Base-by-base conservation (phyloP, 92 coral and sea anemone species). In the Palythoa grandiflora region DNA sequence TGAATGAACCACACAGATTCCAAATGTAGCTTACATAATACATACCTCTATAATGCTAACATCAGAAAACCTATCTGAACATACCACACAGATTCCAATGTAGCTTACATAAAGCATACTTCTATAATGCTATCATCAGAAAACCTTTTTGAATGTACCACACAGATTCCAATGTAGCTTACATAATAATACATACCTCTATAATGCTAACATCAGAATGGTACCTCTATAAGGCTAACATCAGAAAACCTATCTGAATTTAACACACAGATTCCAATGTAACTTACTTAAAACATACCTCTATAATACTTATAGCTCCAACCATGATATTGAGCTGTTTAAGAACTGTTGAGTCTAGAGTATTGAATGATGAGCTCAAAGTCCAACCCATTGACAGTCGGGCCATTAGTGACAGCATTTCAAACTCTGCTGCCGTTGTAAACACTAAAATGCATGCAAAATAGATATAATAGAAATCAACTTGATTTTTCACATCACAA, bases 301-400 rank as follows among this genome's bases (percentile, higher is more conserved):
- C 94, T 39, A 96, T 48, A 78, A 93, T 57, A 39, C 94, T 86
- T 77, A 94, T 71, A 19, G 80, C 79, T 21, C 90, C 92, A 11
- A 96, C 96, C 79, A 84, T 87, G 38, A 87, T 85, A 54, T 91
- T 90, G 36, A 96, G 91, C 72, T 90, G 93, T 48, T 89, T 92
- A 51, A 93, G 88, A 73, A 93, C 73, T 35, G 85, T 89, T 71
- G 94, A 93, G 86, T 96, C 98, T 14, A 89, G 79, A 36, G 93
- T 87, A 17, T 90, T 91, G 70, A 88, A 89, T 11, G 98, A 96
- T 10, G 98, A 90, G 66, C 98, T 94, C 35, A 96, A 91, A 52
- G 96, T 96, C 94, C 95, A 95, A 14, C 98, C 98, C 74, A 94
- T 93, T 40, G 98, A 96, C 13, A 96, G 79, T 52, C 94, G 92